Conservation (phyloP, 2,888 invertebrate genomes). For the Campoplex nolae region DNA sequence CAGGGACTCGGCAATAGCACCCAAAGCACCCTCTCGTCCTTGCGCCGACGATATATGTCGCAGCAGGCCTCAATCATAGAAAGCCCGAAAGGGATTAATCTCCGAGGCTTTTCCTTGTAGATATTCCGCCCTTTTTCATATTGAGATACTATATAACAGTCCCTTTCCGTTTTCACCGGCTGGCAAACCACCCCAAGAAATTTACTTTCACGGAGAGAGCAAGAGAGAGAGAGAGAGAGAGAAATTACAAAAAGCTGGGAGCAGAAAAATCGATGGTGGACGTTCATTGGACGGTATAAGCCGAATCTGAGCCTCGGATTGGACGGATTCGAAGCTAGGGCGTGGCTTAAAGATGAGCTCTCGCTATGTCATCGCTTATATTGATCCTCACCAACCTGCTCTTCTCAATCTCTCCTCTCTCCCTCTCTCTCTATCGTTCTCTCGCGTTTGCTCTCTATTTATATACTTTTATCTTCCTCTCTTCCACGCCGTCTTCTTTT, state of each 20-base stretch:
- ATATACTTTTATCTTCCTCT: background rate
- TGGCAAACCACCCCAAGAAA: constrained; percentile 75
- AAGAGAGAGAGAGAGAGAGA: constrained; percentile 70
- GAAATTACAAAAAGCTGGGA: constrained; percentile 71
- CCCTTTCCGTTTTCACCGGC: constrained; percentile 54
- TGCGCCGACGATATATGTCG: constrained; percentile 39
- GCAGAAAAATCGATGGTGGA: constrained; percentile 82
- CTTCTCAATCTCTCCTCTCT: constrained; percentile 4
- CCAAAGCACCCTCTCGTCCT: constrained; percentile 52
- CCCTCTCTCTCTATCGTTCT: background rate
- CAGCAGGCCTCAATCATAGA: background rate
- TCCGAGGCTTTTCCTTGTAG: background rate
- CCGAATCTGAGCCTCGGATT: constrained; percentile 74
- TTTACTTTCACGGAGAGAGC: constrained; percentile 79
- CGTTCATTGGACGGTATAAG: constrained; percentile 76
- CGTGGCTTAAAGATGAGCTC: constrained; percentile 84
- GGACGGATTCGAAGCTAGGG: constrained; percentile 75
- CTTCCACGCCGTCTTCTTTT: background rate
- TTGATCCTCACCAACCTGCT: constrained; percentile 80
- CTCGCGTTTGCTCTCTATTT: background rate
- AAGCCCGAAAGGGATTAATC: background rate
- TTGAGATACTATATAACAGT: background rate
- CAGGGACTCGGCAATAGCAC: constrained; percentile 35
- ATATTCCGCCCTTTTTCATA: constrained; percentile 4
- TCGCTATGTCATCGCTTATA: constrained; percentile 84